Evolutionary conservation across 2,888 invertebrate species (phyloP), one percentile per base, ranked within the genome.

Genomic region (Clistopyga incitator): DNA sequence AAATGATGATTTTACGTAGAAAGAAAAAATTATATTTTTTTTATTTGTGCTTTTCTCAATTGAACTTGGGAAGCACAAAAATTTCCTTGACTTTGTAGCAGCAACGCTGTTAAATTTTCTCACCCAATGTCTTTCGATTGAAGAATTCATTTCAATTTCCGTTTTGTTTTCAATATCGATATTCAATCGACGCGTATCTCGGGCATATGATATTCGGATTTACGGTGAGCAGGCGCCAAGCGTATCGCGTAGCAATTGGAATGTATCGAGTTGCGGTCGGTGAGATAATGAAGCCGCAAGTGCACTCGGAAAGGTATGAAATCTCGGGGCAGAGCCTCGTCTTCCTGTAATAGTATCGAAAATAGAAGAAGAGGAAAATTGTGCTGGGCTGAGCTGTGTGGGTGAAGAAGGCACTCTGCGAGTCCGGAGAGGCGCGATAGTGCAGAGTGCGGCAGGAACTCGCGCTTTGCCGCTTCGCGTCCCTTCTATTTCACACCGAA

Each of bases 211-310:
- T 59, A 75, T 75, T 38, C 45, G 67, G 50, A 75, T 79, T 72
- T 47, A 64, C 54, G 52, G 64, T 18, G 45, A 54, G 47, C 29
- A 64, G 76, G 54, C 81, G 76, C 70, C 64, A 70, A 76, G 42
- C 50, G 75, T 71, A 71, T 76, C 64, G 64, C 47, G 15, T 45
- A 20, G 23, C 67, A 20, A 67, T 67, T 47, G 77, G 59, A 81
- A 56, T 79, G 71, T 82, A 78, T 78, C 70, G 70, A 75, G 70
- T 76, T 82, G 82, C 71, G 78, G 78, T 82, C 59, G 72, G 74
- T 78, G 74, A 78, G 78, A 82, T 82, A 82, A 82, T 82, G 82
- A 82, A 82, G 82, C 82, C 75, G 75, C 82, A 74, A 76, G 82
- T 75, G 71, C 10, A 74, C 78, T 68, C 38, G 56, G 45, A 70